Evolutionary conservation across 2,113 vertebrate species (phyloP).

Genomic region (Melanostigma gelatinosum): DNA sequence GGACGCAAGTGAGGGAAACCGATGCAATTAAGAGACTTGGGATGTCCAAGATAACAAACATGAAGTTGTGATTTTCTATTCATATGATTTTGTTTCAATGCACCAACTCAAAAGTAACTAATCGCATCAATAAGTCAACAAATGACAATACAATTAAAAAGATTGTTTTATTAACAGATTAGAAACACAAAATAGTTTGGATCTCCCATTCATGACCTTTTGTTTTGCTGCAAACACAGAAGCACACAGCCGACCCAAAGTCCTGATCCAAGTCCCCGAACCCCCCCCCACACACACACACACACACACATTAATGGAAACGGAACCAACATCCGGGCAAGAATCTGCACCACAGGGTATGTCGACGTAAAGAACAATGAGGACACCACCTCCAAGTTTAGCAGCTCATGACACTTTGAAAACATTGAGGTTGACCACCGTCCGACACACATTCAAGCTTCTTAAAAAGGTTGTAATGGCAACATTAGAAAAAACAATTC

Average conservation of each 20-base stretch:
- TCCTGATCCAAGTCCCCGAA: background rate
- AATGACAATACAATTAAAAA: constrained; percentile 32
- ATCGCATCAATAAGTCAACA: background rate
- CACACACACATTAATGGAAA: background rate
- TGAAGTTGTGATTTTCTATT: too few species aligned
- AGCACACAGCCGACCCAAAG: constrained; percentile 14
- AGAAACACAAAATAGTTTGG: constrained; percentile 66
- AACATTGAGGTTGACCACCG: background rate
- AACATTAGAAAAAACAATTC: background rate
- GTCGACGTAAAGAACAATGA: constrained; percentile 36
- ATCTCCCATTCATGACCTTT: constrained; percentile 48
- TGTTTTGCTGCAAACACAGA: constrained; percentile 17
- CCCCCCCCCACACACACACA: too few species aligned
- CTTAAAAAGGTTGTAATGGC: background rate
- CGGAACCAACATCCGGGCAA: background rate
- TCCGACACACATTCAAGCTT: constrained; percentile 25
- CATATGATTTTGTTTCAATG: background rate
- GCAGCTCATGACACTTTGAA: constrained; percentile 41
- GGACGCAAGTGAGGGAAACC: too few species aligned
- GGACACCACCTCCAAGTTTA: background rate
- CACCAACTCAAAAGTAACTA: background rate
- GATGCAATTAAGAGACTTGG: too few species aligned
- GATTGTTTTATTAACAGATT: constrained; percentile 81
- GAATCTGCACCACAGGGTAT: background rate
- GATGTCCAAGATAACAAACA: too few species aligned